Conservation (phyloP, 2,113 vertebrate species). For the Bujurquina vittata region DNA sequence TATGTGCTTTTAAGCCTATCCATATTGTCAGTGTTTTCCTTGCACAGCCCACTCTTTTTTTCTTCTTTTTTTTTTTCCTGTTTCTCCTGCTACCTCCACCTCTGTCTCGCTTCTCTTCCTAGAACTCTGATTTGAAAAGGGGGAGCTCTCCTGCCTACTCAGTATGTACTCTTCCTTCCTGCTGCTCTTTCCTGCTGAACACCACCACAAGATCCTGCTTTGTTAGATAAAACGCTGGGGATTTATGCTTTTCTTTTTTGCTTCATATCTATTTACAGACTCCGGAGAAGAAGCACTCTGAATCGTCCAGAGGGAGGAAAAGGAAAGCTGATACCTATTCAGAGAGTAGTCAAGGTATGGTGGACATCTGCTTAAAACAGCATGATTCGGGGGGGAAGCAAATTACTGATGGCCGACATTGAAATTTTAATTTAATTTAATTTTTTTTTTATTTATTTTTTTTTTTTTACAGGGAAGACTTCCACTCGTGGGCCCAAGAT, state of each 20-base stretch:
- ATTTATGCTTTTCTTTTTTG: constrained; percentile 13
- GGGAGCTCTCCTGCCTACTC: constrained; percentile 84
- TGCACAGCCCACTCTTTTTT: constrained; percentile 40
- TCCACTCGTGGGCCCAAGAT: constrained; percentile 94
- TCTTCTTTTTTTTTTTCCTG: constrained; percentile 17
- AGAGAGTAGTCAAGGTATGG: constrained; percentile 96
- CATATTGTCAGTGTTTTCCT: constrained; percentile 13
- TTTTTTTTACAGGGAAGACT: constrained; percentile 87
- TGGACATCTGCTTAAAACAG: not conserved
- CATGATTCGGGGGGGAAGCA: not conserved
- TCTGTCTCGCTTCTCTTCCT: constrained; percentile 49
- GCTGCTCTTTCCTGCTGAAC: constrained; percentile 45
- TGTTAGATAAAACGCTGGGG: constrained; percentile 50
- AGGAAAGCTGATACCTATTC: constrained; percentile 97
- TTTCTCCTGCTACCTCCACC: constrained; percentile 49
- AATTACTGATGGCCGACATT: not conserved
- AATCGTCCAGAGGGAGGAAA: constrained; percentile 95
- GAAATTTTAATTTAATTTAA: not conserved
- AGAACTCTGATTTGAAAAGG: constrained; percentile 84
- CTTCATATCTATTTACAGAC: constrained; percentile 82
- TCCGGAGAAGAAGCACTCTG: constrained; percentile 97
- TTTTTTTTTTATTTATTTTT: constrained; percentile 44
- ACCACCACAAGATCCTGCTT: constrained; percentile 31
- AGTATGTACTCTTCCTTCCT: constrained; percentile 73
- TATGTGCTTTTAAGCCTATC: not conserved